These are phyloP conservation scores for Toxotes lorentzi DNA, from an alignment of 2,797 vertebrate genomes.

Conservation along the genomic window DNA sequence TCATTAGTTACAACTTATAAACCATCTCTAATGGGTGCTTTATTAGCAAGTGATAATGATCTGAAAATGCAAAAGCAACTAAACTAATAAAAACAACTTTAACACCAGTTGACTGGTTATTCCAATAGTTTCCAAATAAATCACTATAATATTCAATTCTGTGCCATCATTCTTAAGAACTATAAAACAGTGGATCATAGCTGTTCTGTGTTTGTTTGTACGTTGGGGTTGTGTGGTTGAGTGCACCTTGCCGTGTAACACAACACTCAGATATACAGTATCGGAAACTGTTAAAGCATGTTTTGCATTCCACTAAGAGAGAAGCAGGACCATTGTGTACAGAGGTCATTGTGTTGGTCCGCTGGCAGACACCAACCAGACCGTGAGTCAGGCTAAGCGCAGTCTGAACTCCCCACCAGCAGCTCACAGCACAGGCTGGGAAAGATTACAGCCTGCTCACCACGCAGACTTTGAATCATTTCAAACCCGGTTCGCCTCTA, in stretches of 20 bases:
- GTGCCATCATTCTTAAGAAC: not conserved
- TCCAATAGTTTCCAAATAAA: not conserved
- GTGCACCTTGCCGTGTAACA: conserved; percentile 57
- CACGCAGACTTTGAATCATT: conserved; percentile 27
- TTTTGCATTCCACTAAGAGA: conserved; percentile 77
- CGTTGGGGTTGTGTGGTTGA: not conserved
- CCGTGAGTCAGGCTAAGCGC: conserved; percentile 80
- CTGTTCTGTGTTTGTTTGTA: not conserved
- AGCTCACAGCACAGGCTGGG: conserved; percentile 49
- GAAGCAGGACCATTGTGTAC: conserved; percentile 74
- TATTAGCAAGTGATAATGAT: not conserved
- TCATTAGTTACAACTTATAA: not conserved
- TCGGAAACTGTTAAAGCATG: conserved; percentile 72
- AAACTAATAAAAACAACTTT: not conserved
- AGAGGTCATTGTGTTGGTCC: conserved; percentile 79
- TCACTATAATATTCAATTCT: not conserved
- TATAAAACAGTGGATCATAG: not conserved
- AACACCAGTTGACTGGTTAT: not conserved
- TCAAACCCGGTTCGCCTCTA: conserved; percentile 25
- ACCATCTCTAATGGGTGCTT: too few species aligned
- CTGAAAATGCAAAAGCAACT: not conserved
- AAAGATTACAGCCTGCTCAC: conserved; percentile 49
- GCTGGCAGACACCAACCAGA: conserved; percentile 76
- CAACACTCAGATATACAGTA: conserved; percentile 63
- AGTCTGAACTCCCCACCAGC: conserved; percentile 63